These are phyloP conservation scores for Drosophila ustulata DNA, from an alignment of 2,888 invertebrate genomes.

Conservation along the genomic window DNA sequence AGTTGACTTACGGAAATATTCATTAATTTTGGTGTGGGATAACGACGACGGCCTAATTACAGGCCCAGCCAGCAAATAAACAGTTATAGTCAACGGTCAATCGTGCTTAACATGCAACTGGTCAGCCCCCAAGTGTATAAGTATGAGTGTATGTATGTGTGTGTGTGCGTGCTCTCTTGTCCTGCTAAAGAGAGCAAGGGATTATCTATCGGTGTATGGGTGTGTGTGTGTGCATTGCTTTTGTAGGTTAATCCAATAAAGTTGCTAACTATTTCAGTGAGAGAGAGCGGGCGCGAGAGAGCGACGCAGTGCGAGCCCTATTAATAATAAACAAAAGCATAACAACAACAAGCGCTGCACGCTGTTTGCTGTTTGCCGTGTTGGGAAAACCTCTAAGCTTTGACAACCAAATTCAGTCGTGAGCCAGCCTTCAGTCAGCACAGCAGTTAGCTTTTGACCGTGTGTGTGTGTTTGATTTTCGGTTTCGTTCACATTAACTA, in stretches of 20 bases:
- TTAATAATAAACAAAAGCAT: constrained; percentile 61
- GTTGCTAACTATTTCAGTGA: constrained; percentile 66
- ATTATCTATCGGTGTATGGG: constrained; percentile 34
- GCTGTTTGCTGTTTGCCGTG: constrained; percentile 17
- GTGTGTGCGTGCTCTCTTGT: constrained; percentile 20
- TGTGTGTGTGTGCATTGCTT: constrained; percentile 31
- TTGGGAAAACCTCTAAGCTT: constrained; percentile 53
- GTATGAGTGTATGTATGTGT: constrained; percentile 11
- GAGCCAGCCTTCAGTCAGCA: constrained; percentile 63
- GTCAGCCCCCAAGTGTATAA: constrained; percentile 35
- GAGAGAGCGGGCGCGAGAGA: constrained; percentile 38
- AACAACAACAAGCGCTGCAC: constrained; percentile 38
- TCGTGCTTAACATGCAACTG: constrained; percentile 67
- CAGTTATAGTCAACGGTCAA: constrained; percentile 10
- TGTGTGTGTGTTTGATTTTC: constrained; percentile 43
- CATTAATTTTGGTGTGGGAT: constrained; percentile 35
- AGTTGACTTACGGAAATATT: constrained; percentile 52
- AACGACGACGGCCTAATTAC: constrained; percentile 54
- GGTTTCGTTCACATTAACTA: constrained; percentile 9
- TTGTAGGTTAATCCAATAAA: constrained; percentile 69
- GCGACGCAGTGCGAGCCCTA: constrained; percentile 45
- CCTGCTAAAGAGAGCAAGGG: constrained; percentile 37
- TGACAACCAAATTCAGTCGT: constrained; percentile 64
- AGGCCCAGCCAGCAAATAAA: constrained; percentile 23
- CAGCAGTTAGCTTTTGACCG: constrained; percentile 57